Evolutionary conservation across 2,113 vertebrate species (phyloP), one percentile per base, ranked within the genome.

Genomic region (Promerops cafer): DNA sequence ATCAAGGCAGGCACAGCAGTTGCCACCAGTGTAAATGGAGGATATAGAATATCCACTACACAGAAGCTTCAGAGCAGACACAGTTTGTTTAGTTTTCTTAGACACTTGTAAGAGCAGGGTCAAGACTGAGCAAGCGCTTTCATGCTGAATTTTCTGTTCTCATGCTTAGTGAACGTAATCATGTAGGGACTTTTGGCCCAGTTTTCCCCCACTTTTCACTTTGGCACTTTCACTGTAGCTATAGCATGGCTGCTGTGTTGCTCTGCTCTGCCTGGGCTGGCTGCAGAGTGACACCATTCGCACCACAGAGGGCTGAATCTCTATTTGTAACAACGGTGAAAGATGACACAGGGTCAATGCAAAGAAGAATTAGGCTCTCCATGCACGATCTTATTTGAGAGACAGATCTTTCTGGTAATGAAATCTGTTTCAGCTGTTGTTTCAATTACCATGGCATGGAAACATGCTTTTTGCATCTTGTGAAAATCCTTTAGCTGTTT

Each of bases 371-470:
- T 57, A 24, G 30, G 40, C 35, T 70, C 47, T 54, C 35, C 44
- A 15, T 21, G 37, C 31, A 20, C 15, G 40, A 59, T 66, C 24
- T 91, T 45, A 79, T 33, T 78, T 52, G n/a, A 79, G 64, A 78
- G 19, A 53, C 33, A 33, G 39, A 3, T n/a, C 77, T 70, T 76
- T 93, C 75, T 83, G 69, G 35, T 42, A 54, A 24, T 31, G 47
- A 80, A 88, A 94, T 59, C 39, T 7, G 6, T 83, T 85, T 91
- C 82, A 96, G 89, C 63, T 88, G 87, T 74, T 95, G 69, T 72
- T 63, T 88, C 75, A 74, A 87, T 66, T 63, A 59, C 42, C 7
- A 31, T 21, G 50, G 59, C 45, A 85, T 16, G 42, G 53, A 91
- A 82, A 85, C 30, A 76, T 0, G 1, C 42, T 86, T 93, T 82